Evolutionary conservation across 2,113 vertebrate genomes (phyloP), one percentile per base, ranked within the genome.

Genomic region (Ictalurus furcatus): DNA sequence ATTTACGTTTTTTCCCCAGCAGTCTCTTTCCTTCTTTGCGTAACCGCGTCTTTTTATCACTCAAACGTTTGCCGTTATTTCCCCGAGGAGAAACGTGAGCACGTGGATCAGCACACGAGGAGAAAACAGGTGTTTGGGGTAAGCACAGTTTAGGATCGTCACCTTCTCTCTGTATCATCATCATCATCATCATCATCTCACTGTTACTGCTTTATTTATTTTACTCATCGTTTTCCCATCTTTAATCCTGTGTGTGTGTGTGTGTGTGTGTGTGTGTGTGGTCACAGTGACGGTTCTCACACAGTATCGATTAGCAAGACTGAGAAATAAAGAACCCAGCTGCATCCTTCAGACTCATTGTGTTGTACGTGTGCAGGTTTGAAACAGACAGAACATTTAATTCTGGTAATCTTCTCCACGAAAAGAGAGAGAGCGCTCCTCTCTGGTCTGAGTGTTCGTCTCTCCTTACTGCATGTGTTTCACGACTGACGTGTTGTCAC

Each of bases 71-170:
- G 93, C 94, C 92, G 88, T 92, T 94, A 94, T 94, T 93, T 94
- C 91, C 91, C 94, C 86, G 93, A 94, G 92, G 92, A 94, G 92
- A 95, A 92, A 95, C 93, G 93, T 93, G 93, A 92, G 93, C 93
- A 94, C 92, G 90, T 92, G 94, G 94, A 92, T 93, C 94, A 89
- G 93, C 92, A 93, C 90, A 73, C 94, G 94, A 95, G 94, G 94
- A 94, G 94, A 92, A 95, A 95, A 95, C 94, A 93, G 94, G 93
- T 95, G 94, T 95, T 95, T 93, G 93, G 93, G 95, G 95, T 95
- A 96, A 96, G 95, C 95, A 95, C 94, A 95, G 94, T 95, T 94
- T 94, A 95, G 95, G 94, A 92, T 94, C 93, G 94, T 95, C 95
- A 86, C 84, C 90, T 85, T 86, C 40, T 88, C 65, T 85, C 88